Evolutionary conservation across 2,113 vertebrate species (phyloP).

Genomic region (Carettochelys insculpta): DNA sequence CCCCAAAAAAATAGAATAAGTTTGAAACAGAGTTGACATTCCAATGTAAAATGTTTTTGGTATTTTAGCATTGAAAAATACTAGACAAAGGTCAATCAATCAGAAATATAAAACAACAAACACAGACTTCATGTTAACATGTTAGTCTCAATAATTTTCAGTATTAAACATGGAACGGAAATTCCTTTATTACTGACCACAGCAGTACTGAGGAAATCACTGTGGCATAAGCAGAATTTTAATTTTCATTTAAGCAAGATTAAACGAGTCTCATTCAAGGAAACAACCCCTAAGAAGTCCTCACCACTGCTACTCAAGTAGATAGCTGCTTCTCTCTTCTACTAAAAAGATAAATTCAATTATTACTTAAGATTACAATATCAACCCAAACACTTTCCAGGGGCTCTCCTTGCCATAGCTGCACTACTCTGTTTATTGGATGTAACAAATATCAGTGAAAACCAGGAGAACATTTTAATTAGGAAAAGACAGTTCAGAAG

Average conservation of each 20-base stretch:
- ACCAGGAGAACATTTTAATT: background rate
- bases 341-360: background rate
- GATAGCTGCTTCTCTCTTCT: background rate
- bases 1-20: no score
- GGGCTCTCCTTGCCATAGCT: background rate
- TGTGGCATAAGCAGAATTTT: background rate
- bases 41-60: no score
- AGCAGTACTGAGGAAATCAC: background rate
- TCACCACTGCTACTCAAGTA: background rate
- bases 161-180: background rate
- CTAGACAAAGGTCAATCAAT: background rate
- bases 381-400: background rate
- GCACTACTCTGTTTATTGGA: background rate
- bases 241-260: background rate
- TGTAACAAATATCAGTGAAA: background rate
- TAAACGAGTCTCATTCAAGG: background rate
- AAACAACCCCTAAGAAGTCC: background rate
- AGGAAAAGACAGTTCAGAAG: background rate
- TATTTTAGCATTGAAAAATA: no score
- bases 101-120: background rate
- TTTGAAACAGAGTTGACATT: no score
- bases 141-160: background rate
- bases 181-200: no score
- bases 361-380: background rate
- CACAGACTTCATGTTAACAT: background rate